phyloP scores from a whole-genome alignment of 2,797 vertebrate species.

The Telmatherina bonti region DNA sequence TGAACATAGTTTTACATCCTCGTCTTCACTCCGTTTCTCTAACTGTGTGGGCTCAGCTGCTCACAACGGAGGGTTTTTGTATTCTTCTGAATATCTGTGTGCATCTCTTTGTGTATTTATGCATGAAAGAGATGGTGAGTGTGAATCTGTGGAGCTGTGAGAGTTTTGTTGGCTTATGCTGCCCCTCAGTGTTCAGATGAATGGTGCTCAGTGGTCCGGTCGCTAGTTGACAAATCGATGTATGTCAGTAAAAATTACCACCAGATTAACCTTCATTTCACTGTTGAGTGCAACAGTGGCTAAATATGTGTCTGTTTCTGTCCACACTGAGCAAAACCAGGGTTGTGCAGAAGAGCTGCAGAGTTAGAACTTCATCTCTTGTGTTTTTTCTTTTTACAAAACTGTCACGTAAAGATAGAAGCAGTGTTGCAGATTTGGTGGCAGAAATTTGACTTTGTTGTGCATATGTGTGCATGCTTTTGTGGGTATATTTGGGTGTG shows the following conservation, averaged over 20 bases:
- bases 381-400: too few relatives aligned
- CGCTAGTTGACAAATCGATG: constrained; percentile 12
- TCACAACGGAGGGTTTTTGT: constrained; percentile 26
- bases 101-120: constrained; percentile 22
- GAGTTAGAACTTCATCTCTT: constrained; percentile 15
- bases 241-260: background rate
- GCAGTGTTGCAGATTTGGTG: constrained; percentile 4
- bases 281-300: constrained; percentile 18
- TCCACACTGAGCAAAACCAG: background rate
- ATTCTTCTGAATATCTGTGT: constrained; percentile 17
- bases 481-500: background rate
- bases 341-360: constrained; percentile 28
- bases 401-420: constrained; percentile 10
- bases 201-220: constrained; percentile 25
- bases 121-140: constrained; percentile 33
- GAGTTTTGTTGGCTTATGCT: constrained; percentile 44
- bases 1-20: constrained; percentile 25
- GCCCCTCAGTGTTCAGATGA: constrained; percentile 49
- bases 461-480: constrained; percentile 34
- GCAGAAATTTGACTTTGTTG: constrained; percentile 18
- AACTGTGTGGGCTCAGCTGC: constrained; percentile 33
- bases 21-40: constrained; percentile 12
- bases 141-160: constrained; percentile 7
- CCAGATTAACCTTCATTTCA: constrained; percentile 12
- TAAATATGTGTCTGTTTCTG: background rate